These are phyloP conservation scores for Harpegnathos saltator DNA, from an alignment of 1,140 invertebrate genomes.

Conservation along the genomic window DNA sequence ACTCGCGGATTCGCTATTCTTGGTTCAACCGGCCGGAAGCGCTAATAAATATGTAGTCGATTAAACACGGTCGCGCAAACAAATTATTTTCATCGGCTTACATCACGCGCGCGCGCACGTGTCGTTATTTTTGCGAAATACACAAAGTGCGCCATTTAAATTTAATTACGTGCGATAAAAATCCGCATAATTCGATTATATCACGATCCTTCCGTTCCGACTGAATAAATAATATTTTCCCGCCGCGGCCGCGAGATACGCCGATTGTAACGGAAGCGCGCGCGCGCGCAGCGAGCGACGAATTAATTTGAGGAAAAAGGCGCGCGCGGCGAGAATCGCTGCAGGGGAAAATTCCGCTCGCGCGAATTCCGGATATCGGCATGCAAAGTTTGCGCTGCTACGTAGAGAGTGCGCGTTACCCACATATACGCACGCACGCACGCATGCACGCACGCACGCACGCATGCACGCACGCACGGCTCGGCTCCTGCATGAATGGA, in stretches of 20 bases:
- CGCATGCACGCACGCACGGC: too few species aligned
- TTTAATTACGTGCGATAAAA: too few species aligned
- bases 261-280: not conserved
- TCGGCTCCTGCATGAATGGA: slow-evolving; percentile 1
- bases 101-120: too few species aligned
- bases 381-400: slow-evolving; percentile 3
- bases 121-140: too few species aligned
- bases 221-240: slow-evolving; percentile 9
- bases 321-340: slow-evolving; percentile 11
- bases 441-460: too few species aligned
- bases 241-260: not conserved
- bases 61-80: too few species aligned
- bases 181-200: too few species aligned
- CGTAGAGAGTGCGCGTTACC: not conserved
- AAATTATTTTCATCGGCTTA: too few species aligned
- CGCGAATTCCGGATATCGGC: not conserved
- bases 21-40: too few species aligned
- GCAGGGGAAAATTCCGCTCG: slow-evolving; percentile 7
- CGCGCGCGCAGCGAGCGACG: not conserved
- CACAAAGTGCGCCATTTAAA: too few species aligned
- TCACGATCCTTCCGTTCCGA: not conserved
- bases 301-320: slow-evolving; percentile 25
- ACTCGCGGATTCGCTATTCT: too few species aligned
- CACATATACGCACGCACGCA: not conserved
- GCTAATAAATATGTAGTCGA: too few species aligned